Conservation (phyloP, 64 coral and sea anemone genomes). For the Montipora foliosa region DNA sequence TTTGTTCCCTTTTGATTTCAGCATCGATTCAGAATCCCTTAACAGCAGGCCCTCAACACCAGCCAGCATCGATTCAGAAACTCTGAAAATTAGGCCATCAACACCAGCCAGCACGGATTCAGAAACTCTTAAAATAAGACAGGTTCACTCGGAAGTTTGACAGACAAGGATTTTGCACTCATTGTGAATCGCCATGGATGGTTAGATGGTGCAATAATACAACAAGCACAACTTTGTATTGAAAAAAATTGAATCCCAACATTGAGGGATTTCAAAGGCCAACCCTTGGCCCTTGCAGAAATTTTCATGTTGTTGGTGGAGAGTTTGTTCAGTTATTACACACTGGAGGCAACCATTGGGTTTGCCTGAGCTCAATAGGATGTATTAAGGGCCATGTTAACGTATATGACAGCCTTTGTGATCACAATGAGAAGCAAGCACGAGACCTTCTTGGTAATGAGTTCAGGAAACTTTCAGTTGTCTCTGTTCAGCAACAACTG, state of each 20-base stretch:
- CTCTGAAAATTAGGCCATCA: neutral
- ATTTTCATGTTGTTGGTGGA: constrained; percentile 18
- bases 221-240: constrained; percentile 29
- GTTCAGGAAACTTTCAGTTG: neutral
- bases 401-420: constrained; percentile 48
- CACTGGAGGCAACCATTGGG: constrained; percentile 55
- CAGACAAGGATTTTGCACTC: neutral
- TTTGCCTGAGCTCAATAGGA: constrained; percentile 42
- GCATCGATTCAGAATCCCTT: too few relatives aligned
- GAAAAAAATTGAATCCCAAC: constrained; percentile 17
- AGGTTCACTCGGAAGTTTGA: constrained; percentile 4
- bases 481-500: constrained; percentile 4
- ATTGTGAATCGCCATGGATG: constrained; percentile 23
- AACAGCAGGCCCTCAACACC: neutral
- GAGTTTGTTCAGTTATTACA: constrained; percentile 54
- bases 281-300: neutral
- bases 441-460: neutral
- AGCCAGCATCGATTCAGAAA: neutral
- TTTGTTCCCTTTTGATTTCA: neutral
- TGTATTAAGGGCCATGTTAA: constrained; percentile 48
- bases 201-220: constrained; percentile 35
- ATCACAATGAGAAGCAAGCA: constrained; percentile 39
- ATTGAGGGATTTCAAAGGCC: constrained; percentile 54
- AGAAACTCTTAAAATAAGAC: constrained; percentile 25
- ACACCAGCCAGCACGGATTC: neutral